Base-by-base conservation (phyloP, 2,113 vertebrate species). In the Grammomys dolichurus region DNA sequence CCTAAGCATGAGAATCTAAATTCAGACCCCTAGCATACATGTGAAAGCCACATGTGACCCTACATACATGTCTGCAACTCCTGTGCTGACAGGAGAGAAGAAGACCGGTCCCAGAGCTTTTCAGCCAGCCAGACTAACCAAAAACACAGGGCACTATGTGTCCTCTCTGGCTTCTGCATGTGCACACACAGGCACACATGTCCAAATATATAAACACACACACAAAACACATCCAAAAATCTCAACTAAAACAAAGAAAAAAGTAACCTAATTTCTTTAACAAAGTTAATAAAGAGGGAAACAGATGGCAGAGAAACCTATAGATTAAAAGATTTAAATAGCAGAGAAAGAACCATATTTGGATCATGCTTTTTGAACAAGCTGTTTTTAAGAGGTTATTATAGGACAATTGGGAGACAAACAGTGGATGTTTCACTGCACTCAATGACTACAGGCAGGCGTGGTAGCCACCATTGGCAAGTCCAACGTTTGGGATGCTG, bases 361-460 rank as follows among this genome's bases (percentile, higher is more conserved):
- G 54, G 19, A 82, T 81, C 85, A n/a, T 70, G 67, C 73, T 70
- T 82, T 87, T 82, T 87, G n/a, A 97, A 87, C 63, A 91, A 87
- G 93, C 26, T 54, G 86, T 46, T 81, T 87, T 92, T 75, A 94
- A 93, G 87, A 91, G 17, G 54, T 58, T 81, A 94, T 89, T 78
- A 91, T 28, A 56, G 90, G 73, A 69, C 65, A 91, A 77, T 0
- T 77, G 43, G n/a, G 31, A 90, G 81, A 92, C 36, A 76, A 90
- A 87, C 51, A 65, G 0, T 87, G 31, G 78, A 80, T 81, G 80
- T 80, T 73, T 95, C 48, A 76, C 9, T 54, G 33, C 51, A 77
- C 31, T 65, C 63, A 67, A 36, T 48, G 31, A 43, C n/a, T 95
- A 48, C 11, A 69, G 9, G 40, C 28, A 86, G 11, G 43, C 40